Evolutionary conservation across 2,797 vertebrate genomes (phyloP).

Genomic region (Pogonophryne albipinna): DNA sequence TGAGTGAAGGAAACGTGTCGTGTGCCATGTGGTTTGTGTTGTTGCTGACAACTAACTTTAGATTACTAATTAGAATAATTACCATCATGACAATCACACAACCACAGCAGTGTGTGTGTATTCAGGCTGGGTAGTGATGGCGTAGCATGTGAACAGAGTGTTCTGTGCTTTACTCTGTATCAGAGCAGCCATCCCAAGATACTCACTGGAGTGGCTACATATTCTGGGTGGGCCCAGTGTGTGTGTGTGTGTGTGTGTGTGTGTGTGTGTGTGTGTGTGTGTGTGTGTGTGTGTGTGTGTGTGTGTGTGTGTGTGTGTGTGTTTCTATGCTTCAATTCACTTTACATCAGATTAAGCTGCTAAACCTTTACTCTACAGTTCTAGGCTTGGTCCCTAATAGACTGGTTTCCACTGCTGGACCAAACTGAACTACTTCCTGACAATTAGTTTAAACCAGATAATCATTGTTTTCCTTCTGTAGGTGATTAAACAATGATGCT

Average conservation of each 20-base stretch:
- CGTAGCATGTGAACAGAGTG: conserved; percentile 13
- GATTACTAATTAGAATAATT: conserved; percentile 25
- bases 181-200: conserved; percentile 51
- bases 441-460: conserved; percentile 15
- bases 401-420: conserved; percentile 35
- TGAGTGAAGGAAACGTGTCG: conserved; percentile 4
- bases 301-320: conserved; percentile 13
- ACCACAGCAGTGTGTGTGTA: neutral
- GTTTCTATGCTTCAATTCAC: conserved; percentile 62
- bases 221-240: conserved; percentile 52
- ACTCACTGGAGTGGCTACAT: conserved; percentile 59
- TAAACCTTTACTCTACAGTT: conserved; percentile 47
- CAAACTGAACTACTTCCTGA: conserved; percentile 29
- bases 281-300: conserved; percentile 14
- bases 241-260: neutral
- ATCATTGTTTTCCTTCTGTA: neutral
- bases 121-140: conserved; percentile 5
- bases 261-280: conserved; percentile 24
- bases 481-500: conserved; percentile 4
- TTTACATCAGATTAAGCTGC: conserved; percentile 72
- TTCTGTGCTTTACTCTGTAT: conserved; percentile 33
- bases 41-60: conserved; percentile 39
- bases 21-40: conserved; percentile 21
- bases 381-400: conserved; percentile 44
- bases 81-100: conserved; percentile 9